Conservation (phyloP, 2,888 invertebrate genomes). For the Pachydiplax longipennis region DNA sequence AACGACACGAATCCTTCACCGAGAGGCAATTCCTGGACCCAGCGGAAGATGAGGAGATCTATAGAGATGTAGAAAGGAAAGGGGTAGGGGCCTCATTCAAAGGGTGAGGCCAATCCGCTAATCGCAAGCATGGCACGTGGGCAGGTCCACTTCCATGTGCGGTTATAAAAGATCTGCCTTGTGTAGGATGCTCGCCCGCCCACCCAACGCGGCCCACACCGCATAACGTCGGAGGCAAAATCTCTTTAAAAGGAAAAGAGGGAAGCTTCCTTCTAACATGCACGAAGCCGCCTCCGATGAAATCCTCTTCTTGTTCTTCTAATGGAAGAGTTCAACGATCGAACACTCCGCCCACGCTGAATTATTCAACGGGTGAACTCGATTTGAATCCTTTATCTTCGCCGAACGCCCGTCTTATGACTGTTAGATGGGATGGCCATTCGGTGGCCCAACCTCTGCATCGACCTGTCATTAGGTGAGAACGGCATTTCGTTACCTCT, state of each 20-base stretch:
- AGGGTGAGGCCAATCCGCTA: background rate
- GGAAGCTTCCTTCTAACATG: background rate
- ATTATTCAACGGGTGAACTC: background rate
- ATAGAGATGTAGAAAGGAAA: background rate
- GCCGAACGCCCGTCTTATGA: background rate
- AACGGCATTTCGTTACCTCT: too few species aligned
- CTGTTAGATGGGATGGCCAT: too few species aligned
- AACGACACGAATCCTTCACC: background rate
- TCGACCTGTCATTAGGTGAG: too few species aligned
- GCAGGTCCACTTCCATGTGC: slow-evolving; percentile 31
- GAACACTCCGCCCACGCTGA: background rate
- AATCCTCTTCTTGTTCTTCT: background rate
- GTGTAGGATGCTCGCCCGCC: background rate
- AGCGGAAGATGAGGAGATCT: too few species aligned
- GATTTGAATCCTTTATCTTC: background rate
- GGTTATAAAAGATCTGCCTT: slow-evolving; percentile 7
- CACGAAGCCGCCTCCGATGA: background rate
- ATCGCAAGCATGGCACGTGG: background rate
- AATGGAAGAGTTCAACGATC: background rate
- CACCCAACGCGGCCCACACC: slow-evolving; percentile 11
- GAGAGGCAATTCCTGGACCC: background rate
- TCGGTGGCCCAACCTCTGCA: too few species aligned
- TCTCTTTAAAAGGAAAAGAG: slow-evolving; percentile 19
- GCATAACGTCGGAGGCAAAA: background rate
- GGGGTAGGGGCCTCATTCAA: too few species aligned